Conservation (phyloP, 2,113 vertebrate genomes). For the Strigops habroptila region DNA sequence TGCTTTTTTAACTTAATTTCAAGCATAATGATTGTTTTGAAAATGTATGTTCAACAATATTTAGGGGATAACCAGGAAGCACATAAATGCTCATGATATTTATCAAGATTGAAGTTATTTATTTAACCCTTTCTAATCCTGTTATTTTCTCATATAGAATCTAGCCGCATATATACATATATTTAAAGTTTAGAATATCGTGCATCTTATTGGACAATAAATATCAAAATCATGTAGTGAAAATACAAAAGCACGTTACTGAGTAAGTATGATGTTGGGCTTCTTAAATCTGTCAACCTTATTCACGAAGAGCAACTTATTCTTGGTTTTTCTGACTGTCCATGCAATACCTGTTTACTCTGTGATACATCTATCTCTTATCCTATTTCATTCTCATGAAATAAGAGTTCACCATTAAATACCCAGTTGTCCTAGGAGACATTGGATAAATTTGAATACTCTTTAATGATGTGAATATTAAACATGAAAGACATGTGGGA, state of each 20-base stretch:
- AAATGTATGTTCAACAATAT: background rate
- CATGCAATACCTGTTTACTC: background rate
- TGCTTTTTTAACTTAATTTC: background rate
- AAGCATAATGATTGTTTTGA: background rate
- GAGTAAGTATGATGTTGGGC: background rate
- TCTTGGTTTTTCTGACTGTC: background rate
- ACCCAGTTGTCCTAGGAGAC: background rate
- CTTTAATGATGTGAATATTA: background rate
- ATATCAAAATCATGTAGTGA: background rate
- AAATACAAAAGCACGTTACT: background rate
- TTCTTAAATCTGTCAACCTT: background rate
- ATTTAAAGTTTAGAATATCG: background rate
- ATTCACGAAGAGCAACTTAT: background rate
- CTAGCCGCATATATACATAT: background rate
- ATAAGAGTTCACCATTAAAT: background rate
- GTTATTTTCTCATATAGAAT: background rate
- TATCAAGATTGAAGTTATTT: background rate
- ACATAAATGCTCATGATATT: background rate
- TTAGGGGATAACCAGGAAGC: background rate
- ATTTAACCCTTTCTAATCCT: background rate
- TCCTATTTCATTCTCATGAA: background rate
- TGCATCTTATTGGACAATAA: background rate
- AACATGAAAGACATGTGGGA: background rate
- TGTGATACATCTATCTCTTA: background rate
- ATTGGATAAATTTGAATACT: background rate